Evolutionary conservation across 2,797 vertebrate species (phyloP), one percentile per base, ranked within the genome.

Genomic region (Dermochelys coriacea): DNA sequence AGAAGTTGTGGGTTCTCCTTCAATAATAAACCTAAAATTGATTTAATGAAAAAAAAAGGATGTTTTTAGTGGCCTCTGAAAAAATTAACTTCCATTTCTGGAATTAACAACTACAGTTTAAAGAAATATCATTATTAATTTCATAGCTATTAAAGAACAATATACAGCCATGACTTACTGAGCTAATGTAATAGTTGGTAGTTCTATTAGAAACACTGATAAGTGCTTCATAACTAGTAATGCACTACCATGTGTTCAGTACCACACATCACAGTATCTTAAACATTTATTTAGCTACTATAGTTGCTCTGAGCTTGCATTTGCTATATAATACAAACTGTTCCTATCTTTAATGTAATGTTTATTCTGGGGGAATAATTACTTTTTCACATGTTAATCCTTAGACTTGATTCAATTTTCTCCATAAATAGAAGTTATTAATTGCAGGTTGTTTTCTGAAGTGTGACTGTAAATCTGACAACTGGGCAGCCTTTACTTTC

Each of bases 341-440:
- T 29, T 11, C 21, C 55, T 94, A 83, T 96, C 81, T 23, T 61
- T 75, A 74, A 23, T 25, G 61, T 3, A 5, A 85, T 71, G 25
- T 77, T 90, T 93, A 50, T 92, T 89, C 23, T 88, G 8, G 4
- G 64, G 41, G 14, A 82, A 88, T 18, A n/a, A 31, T 54, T 6
- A 87, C 2, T 59, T 86, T 93, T 89, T 68, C 83, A 91, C 14
- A 61, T 7, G 8, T 87, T 89, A 87, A 85, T 23, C n/a, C 80
- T 88, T n/a, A 50, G 87, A 52, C 89, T 94, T 91, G 92, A 86
- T 92, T 86, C 82, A 78, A 51, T 82, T 59, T 91, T 95, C 74
- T 89, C 89, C 94, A 96, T 96, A 96, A 97, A 90, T 83, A 37
- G 59, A 68, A 95, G 95, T 95, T 91, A 95, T 94, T 96, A 97